Evolutionary conservation across 2,797 vertebrate species (phyloP).

Genomic region (Bovichtus diacanthus): DNA sequence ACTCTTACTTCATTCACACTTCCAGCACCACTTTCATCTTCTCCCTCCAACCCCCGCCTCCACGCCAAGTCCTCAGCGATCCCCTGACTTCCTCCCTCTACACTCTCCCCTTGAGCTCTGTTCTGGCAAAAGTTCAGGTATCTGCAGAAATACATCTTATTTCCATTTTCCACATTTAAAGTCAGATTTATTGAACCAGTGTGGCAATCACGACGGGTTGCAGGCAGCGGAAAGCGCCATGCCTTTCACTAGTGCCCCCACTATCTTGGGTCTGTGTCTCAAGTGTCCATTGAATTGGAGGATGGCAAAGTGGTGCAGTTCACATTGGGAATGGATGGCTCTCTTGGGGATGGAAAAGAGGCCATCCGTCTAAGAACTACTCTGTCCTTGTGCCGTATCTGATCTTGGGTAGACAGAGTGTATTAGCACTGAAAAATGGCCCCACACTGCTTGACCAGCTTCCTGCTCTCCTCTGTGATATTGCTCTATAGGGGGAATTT

Average conservation of each 20-base stretch:
- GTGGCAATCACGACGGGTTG: constrained; percentile 23
- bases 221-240: constrained; percentile 32
- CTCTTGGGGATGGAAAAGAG: constrained; percentile 73
- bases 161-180: constrained; percentile 51
- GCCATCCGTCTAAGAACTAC: constrained; percentile 77
- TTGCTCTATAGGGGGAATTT: constrained; percentile 66
- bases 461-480: constrained; percentile 69
- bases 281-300: constrained; percentile 68
- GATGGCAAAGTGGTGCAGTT: constrained; percentile 66
- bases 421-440: constrained; percentile 82
- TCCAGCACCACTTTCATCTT: constrained; percentile 47
- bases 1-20: constrained; percentile 57
- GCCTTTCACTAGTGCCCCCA: constrained; percentile 42
- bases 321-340: constrained; percentile 77
- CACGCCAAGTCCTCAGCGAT: background rate
- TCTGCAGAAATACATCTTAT: constrained; percentile 47
- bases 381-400: constrained; percentile 81
- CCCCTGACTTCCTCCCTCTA: constrained; percentile 18
- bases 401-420: constrained; percentile 81
- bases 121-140: constrained; percentile 32
- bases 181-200: constrained; percentile 49
- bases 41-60: constrained; percentile 22
- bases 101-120: constrained; percentile 32
- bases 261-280: constrained; percentile 67
- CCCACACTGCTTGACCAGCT: constrained; percentile 75